These are phyloP conservation scores for Rhinella marina DNA, from an alignment of 2,797 vertebrate species.

Conservation along the genomic window DNA sequence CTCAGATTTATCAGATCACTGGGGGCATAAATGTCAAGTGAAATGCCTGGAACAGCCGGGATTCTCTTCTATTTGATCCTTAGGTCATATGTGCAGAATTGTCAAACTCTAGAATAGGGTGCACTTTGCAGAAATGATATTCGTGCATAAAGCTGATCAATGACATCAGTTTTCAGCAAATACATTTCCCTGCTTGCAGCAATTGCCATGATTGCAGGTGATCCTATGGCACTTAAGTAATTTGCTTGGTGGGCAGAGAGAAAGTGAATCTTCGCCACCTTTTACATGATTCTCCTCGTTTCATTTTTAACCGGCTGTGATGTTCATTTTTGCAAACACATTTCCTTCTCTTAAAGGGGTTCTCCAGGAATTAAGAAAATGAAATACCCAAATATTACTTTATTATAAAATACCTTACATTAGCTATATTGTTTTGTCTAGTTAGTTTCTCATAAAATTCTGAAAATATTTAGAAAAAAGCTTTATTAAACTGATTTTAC, in stretches of 20 bases:
- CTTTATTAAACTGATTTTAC: no score
- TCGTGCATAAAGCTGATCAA: constrained; percentile 5
- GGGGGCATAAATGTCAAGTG: background rate
- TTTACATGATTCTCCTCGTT: background rate
- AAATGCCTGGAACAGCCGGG: background rate
- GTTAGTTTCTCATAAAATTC: no score
- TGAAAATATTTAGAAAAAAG: no score
- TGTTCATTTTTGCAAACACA: background rate
- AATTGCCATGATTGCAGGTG: constrained; percentile 7
- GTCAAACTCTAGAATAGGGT: no score
- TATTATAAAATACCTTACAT: no score
- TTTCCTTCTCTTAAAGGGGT: no score
- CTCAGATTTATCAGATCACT: background rate
- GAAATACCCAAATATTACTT: no score
- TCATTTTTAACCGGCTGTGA: constrained; percentile 7
- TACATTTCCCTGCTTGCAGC: background rate
- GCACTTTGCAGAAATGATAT: background rate
- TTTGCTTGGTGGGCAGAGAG: background rate
- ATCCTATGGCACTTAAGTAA: constrained; percentile 5
- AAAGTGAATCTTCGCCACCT: background rate
- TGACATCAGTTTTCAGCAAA: constrained; percentile 21
- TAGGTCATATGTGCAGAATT: background rate
- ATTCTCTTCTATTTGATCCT: background rate
- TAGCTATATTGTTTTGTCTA: no score
- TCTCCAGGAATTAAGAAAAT: no score